Base-by-base conservation (phyloP, 1,140 invertebrate genomes). In the Drosophila cardini region DNA sequence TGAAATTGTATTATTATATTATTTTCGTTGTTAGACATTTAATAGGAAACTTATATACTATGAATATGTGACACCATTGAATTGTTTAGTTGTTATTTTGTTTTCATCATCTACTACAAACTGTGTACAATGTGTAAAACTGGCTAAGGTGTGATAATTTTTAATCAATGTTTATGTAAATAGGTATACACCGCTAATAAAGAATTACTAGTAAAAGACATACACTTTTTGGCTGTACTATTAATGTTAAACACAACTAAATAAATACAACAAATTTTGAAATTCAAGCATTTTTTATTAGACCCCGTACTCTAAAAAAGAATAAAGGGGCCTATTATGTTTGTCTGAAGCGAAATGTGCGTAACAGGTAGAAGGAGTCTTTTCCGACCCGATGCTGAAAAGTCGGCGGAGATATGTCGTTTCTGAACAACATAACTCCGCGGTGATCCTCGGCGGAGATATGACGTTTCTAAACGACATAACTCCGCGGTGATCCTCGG, bases 141-240 rank as follows among this genome's bases (percentile, higher is more conserved):
- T 62, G 71, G 71, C 64, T 69, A 42, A 50, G 70, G 70, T 72
- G 71, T 73, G 71, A 73, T 73, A 73, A 60, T 53, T 61, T 69
- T 73, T 63, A 75, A 71, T 13, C 62, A 34, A 58, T 71, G 57
- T 71, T 62, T 56, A 74, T 74, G 52, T 73, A 73, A 40, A 73
- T 69, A 70, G 13, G 26, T 69, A 62, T 62, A 61, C 56, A 46
- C 32, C 50, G 48, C 71, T 61, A 69, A 62, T 73, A 61, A 69
- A 60, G 11, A 67, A 58, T 38, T 30, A 13, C 16, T 21, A 18
- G 8, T 18, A 55, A 55, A 55, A 21, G 2, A 9, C 6, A 43
- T 2, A n/a, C 40, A n/a, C 11, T 15, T 15, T 43, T 13, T 43
- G 15, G n/a, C 42, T 26, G n/a, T 13, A 5, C 5, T 11, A 11